Base-by-base conservation (phyloP, 2,797 vertebrate genomes). In the Jordanella pulchra region DNA sequence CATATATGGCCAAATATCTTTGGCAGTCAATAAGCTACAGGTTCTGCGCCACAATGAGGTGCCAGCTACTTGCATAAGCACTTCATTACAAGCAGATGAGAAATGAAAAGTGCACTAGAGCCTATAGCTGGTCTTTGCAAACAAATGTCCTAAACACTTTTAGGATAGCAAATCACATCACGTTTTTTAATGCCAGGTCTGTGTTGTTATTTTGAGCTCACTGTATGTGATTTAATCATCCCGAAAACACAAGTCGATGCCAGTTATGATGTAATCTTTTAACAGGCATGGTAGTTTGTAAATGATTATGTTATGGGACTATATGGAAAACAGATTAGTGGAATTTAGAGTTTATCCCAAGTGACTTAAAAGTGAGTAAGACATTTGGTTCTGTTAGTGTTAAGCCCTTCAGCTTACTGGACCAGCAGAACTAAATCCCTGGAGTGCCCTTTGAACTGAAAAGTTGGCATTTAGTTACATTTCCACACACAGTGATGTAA, bases 401-500 rank as follows among this genome's bases (percentile, higher is more conserved):
- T 75, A 65, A 60, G 23, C 35, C 25, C 81, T 25, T 13, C 13
- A 35, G 69, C 39, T 32, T 10, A 45, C 27, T 56, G 23, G 21
- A 54, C 32, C 60, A 44, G 45, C 53, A 60, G 23, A 39, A 18
- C 30, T 71, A 32, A 76, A 79, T 80, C 54, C 23, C n/a, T 45
- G 60, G 75, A 84, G 82, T 82, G 84, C 81, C 80, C 81, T 75
- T 82, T 84, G 64, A 72, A 80, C 55, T 78, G 45, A n/a, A 75
- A 30, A 78, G 65, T 78, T 53, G 72, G 60, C 74, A 68, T 77
- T 78, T 67, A 65, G 53, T 65, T 54, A 64, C 71, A 80, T 79
- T 81, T 85, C 71, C 78, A 76, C 28, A 78, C 76, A 72, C 65
- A 79, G 71, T 76, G 72, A 69, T 79, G 85, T 79, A 87, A 83